phyloP scores from a whole-genome alignment of 2,888 invertebrate genomes.

The Cheilosia scutellata region DNA sequence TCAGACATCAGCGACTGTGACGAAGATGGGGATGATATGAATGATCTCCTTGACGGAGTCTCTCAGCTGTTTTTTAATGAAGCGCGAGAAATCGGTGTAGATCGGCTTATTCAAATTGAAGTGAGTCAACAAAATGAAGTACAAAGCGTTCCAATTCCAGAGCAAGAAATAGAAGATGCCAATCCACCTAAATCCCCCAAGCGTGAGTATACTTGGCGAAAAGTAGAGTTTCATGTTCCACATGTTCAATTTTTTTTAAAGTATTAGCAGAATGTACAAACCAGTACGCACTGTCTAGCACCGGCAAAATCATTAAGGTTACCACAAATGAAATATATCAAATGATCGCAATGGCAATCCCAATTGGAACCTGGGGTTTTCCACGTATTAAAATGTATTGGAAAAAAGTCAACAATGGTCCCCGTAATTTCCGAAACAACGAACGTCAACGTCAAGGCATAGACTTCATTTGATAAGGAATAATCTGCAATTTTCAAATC shows the following conservation, averaged over 20 bases:
- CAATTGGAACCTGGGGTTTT: slow-evolving; percentile 9
- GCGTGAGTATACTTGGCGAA: neutral
- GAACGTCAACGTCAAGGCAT: slow-evolving; percentile 3
- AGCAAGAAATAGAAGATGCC: neutral
- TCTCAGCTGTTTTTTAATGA: too few species aligned
- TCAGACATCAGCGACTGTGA: too few species aligned
- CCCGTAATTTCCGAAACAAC: slow-evolving; percentile 2
- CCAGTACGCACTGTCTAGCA: slow-evolving; percentile 4
- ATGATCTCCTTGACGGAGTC: too few species aligned
- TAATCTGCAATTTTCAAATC: neutral
- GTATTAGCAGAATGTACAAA: slow-evolving; percentile 2
- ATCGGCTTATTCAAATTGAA: too few species aligned
- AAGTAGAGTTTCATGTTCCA: neutral
- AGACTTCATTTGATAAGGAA: slow-evolving; percentile 9
- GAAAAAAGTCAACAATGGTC: neutral
- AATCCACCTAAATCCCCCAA: neutral
- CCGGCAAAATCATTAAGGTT: neutral
- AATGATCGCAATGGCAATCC: slow-evolving; percentile 6
- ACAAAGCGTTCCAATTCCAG: too few species aligned
- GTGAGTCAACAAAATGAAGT: too few species aligned
- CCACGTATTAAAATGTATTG: slow-evolving; percentile 14
- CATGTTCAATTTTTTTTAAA: neutral
- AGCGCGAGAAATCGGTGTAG: too few species aligned
- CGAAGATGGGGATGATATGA: too few species aligned
- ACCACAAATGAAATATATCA: neutral